These are phyloP conservation scores for Neoitamus cyanurus DNA, from an alignment of 2,888 invertebrate species.

Conservation along the genomic window DNA sequence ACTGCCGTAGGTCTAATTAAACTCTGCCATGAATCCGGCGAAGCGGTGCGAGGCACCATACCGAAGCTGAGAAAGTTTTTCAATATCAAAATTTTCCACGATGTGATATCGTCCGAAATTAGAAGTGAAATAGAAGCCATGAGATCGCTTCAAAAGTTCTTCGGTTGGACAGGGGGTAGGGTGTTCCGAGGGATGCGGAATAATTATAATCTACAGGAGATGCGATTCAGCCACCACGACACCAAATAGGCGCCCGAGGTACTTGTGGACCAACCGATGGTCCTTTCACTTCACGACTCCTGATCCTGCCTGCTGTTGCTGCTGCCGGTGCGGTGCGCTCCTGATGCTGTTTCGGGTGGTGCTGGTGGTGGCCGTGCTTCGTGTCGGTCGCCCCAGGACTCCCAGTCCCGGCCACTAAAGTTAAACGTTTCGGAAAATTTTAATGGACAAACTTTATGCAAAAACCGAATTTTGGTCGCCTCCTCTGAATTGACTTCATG, in stretches of 20 bases:
- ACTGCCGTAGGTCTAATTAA: neutral
- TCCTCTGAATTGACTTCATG: conserved; percentile 27
- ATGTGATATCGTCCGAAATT: neutral
- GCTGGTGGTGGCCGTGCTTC: neutral
- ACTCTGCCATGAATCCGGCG: neutral
- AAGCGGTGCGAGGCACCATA: neutral
- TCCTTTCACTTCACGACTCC: neutral
- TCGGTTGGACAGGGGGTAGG: neutral
- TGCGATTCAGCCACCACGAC: neutral
- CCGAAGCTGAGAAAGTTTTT: neutral
- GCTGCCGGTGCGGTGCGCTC: neutral
- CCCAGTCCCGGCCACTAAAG: neutral
- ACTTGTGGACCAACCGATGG: neutral
- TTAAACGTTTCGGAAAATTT: conserved; percentile 41
- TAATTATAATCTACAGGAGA: neutral
- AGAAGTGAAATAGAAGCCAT: neutral
- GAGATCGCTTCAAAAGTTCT: neutral
- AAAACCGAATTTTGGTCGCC: conserved; percentile 40
- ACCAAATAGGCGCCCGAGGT: neutral
- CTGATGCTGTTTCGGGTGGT: neutral
- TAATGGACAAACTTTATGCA: conserved; percentile 40
- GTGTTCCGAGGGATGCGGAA: neutral
- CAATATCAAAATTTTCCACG: neutral
- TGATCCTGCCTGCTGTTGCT: neutral
- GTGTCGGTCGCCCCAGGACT: neutral